A percentile compares a stretch with the other conserved stretches of the same genome.
Conservation (phyloP, 2,113 vertebrate species). For the Grallaria varia region DNA sequence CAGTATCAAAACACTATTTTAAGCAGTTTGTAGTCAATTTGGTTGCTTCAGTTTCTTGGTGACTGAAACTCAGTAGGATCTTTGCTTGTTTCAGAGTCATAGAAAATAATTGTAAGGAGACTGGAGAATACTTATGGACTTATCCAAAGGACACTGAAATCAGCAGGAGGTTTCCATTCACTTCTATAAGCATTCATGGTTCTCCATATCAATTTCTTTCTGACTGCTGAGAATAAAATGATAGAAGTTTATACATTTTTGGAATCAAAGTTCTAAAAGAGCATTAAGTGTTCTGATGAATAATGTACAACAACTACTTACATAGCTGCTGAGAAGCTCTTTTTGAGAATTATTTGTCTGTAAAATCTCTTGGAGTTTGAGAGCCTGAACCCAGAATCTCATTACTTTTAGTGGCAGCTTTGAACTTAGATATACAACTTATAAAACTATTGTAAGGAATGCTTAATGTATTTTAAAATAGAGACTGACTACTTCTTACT, state of each 20-base stretch:
- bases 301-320: constrained; percentile 20
- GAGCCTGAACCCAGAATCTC: neutral
- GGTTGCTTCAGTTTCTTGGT: neutral
- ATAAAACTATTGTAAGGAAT: neutral
- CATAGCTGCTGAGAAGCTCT: neutral
- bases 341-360: constrained; percentile 6
- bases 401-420: constrained; percentile 22
- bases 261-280: constrained; percentile 10
- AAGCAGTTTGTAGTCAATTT: neutral
- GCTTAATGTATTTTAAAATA: neutral
- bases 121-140: neutral
- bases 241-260: neutral
- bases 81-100: neutral
- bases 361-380: neutral
- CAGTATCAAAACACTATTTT: neutral
- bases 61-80: neutral
- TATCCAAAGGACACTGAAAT: neutral
- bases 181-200: neutral
- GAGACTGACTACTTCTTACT: neutral
- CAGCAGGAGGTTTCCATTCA: neutral
- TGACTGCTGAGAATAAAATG: constrained; percentile 1
- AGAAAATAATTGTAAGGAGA: neutral
- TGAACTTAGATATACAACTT: neutral
- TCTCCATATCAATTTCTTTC: neutral
- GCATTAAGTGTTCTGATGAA: constrained; percentile 25